These are phyloP conservation scores for Stratiolaelaps scimitus DNA, from an alignment of 1,140 invertebrate species.

Conservation along the genomic window DNA sequence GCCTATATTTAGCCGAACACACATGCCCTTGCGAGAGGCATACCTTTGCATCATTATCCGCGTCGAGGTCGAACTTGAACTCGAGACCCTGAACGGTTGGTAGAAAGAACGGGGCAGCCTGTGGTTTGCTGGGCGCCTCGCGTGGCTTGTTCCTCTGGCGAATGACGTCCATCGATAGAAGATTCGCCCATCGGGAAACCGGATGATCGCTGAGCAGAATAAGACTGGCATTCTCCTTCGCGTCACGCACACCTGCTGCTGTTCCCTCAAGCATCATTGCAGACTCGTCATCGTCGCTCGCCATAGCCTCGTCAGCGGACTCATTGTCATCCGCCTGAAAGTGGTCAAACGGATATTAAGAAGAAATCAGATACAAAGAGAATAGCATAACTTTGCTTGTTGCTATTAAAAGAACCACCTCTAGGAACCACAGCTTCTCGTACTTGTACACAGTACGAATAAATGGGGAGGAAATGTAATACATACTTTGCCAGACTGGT, in stretches of 20 bases:
- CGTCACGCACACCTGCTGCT: constrained; percentile 27
- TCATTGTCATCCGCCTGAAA: constrained; percentile 37
- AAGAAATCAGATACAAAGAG: not conserved
- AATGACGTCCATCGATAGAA: constrained; percentile 79
- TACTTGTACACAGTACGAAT: too few relatives aligned
- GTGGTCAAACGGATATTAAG: constrained; percentile 35
- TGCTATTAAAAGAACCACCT: too few relatives aligned
- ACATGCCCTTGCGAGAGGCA: not conserved
- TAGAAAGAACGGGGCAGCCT: constrained; percentile 85
- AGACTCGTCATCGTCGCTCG: constrained; percentile 41
- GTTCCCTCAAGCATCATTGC: constrained; percentile 43
- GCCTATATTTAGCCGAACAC: too few relatives aligned
- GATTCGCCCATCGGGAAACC: constrained; percentile 79
- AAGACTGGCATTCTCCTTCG: constrained; percentile 50
- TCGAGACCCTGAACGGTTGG: constrained; percentile 72
- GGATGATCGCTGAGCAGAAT: constrained; percentile 73
- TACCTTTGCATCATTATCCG: constrained; percentile 37
- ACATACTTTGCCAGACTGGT: too few relatives aligned
- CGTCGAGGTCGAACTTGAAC: constrained; percentile 57
- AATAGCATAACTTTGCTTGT: too few relatives aligned
- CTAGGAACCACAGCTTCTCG: too few relatives aligned
- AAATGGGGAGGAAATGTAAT: too few relatives aligned
- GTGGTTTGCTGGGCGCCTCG: constrained; percentile 60
- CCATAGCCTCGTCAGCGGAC: constrained; percentile 39
- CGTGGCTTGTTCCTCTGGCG: constrained; percentile 72